phyloP scores from a whole-genome alignment of 2,888 invertebrate genomes.

The Brenthis daphne region DNA sequence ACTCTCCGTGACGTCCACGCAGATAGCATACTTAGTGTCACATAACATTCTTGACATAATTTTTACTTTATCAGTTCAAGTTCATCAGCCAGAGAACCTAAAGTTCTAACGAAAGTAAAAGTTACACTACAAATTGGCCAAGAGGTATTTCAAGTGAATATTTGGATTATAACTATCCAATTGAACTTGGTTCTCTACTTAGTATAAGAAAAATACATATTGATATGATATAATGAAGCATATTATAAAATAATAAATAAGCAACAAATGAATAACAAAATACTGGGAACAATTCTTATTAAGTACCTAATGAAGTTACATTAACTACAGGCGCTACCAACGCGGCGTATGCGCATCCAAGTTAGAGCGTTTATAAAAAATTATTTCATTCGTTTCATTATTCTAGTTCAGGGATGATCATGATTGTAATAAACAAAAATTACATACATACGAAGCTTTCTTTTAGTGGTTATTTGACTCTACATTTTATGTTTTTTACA shows the following conservation, averaged over 20 bases:
- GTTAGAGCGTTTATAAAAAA: slow-evolving; percentile 6
- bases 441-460: neutral
- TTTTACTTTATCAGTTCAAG: slow-evolving; percentile 6
- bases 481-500: no score
- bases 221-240: no score
- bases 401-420: slow-evolving; percentile 7
- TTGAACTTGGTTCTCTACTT: no score
- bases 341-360: neutral
- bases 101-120: neutral
- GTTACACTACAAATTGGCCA: no score
- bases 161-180: no score
- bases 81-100: neutral
- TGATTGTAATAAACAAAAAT: neutral
- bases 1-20: slow-evolving; percentile 15
- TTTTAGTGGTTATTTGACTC: no score
- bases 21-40: slow-evolving; percentile 8
- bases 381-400: slow-evolving; percentile 9
- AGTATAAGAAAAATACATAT: no score
- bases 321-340: neutral
- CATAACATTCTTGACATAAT: slow-evolving; percentile 11
- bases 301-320: slow-evolving; percentile 4
- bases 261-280: neutral
- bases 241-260: no score
- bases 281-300: neutral
- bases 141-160: no score